Percentiles rank a stretch among this genome's conserved stretches.
phyloP scores from a whole-genome alignment of 2,113 vertebrate genomes.

The Chelonoidis abingdonii region DNA sequence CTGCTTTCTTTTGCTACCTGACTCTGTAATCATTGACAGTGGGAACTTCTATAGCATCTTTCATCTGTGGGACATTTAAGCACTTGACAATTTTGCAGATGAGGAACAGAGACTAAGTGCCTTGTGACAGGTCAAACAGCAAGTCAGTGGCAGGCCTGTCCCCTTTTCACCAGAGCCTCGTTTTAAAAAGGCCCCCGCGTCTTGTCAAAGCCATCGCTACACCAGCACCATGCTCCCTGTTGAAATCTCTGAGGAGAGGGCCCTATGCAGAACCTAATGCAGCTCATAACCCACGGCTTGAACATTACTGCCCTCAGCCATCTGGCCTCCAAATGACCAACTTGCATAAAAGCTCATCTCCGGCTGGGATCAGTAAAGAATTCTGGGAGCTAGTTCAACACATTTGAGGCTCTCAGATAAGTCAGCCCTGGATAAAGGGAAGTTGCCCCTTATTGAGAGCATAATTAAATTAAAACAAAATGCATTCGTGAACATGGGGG shows the following conservation, averaged over 20 bases:
- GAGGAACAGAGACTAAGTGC: not conserved
- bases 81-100: not conserved
- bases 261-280: not conserved
- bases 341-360: not conserved
- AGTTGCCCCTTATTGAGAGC: not conserved
- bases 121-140: not conserved
- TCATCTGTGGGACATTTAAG: not conserved
- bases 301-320: not conserved
- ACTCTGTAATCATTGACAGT: not conserved
- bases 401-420: accelerated
- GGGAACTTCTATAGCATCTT: not conserved
- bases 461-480: slow-evolving; percentile 60
- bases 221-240: accelerated
- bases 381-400: not conserved
- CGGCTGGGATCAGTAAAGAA: accelerated
- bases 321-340: not conserved
- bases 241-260: accelerated
- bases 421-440: not conserved
- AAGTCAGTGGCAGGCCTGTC: accelerated
- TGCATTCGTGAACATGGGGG: not conserved
- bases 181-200: accelerated
- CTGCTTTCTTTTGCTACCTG: accelerated
- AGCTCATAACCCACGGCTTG: not conserved
- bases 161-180: not conserved
- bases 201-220: accelerated